A percentile compares a stretch with the other conserved stretches of the same genome.
Conservation (phyloP, 2,888 invertebrate genomes). For the Leucophora obtusa region DNA sequence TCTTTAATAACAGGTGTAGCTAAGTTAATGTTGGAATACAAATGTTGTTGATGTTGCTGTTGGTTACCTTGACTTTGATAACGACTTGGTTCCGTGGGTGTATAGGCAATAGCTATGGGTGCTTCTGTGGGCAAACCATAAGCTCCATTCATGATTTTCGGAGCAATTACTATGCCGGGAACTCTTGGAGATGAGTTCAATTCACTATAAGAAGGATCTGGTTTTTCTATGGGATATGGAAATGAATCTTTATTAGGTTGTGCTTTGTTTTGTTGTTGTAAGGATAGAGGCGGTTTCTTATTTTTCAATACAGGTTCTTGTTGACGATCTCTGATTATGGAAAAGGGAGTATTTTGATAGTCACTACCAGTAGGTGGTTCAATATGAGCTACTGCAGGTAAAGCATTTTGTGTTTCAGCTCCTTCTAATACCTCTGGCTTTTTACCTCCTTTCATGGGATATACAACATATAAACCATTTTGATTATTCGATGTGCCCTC, state of each 20-base stretch:
- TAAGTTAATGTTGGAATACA: slow-evolving; percentile 79
- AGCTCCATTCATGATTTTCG: slow-evolving; percentile 78
- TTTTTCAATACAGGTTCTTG: slow-evolving; percentile 79
- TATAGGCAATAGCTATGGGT: slow-evolving; percentile 84
- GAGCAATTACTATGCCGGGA: slow-evolving; percentile 77
- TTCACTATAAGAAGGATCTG: slow-evolving; percentile 79
- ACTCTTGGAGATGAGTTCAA: slow-evolving; percentile 69
- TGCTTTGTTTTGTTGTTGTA: slow-evolving; percentile 70
- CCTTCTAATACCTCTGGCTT: slow-evolving; percentile 42
- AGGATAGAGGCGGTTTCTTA: slow-evolving; percentile 73
- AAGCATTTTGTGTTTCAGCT: slow-evolving; percentile 65
- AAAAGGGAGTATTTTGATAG: slow-evolving; percentile 78
- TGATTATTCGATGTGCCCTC: slow-evolving; percentile 53
- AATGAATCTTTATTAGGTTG: slow-evolving; percentile 80
- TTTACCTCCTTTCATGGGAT: slow-evolving; percentile 67
- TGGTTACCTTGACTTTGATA: slow-evolving; percentile 55
- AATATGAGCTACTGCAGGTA: slow-evolving; percentile 66
- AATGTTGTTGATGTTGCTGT: slow-evolving; percentile 64
- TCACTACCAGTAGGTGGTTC: slow-evolving; percentile 72
- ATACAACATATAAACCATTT: slow-evolving; percentile 71
- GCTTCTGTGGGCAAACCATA: slow-evolving; percentile 80
- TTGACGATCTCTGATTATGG: slow-evolving; percentile 77
- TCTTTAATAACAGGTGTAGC: slow-evolving; percentile 80
- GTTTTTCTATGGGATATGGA: slow-evolving; percentile 83
- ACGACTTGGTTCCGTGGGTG: slow-evolving; percentile 80